Percentiles rank a stretch among this genome's conserved stretches.
phyloP scores from a whole-genome alignment of 1,140 invertebrate species.

The Macrobrachium rosenbergii region DNA sequence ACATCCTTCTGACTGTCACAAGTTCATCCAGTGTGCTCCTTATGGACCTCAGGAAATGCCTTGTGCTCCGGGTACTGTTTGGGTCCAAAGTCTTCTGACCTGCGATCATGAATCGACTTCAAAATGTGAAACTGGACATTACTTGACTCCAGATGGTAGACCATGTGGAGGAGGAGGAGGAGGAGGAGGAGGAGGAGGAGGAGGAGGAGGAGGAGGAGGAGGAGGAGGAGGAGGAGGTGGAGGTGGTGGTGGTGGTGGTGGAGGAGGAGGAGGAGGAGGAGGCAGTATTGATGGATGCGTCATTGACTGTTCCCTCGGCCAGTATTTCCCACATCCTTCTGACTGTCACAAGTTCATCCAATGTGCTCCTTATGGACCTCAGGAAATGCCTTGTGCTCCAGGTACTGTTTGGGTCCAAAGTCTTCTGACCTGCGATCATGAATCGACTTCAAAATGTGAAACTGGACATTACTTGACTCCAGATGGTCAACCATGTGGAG shows the following conservation, averaged over 20 bases:
- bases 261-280: background rate
- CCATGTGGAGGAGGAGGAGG: background rate
- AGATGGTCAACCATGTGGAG: background rate
- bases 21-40: conserved; percentile 36
- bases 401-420: no score
- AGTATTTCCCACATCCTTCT: conserved; percentile 34
- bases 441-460: no score
- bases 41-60: no score
- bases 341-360: conserved; percentile 57
- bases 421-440: no score
- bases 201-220: background rate
- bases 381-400: no score
- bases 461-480: conserved; percentile 1
- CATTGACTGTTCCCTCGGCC: conserved; percentile 30
- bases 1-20: conserved; percentile 44
- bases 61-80: no score
- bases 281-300: conserved; percentile 42
- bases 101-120: no score
- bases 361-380: no score
- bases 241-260: conserved; percentile 3
- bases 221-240: background rate
- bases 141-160: background rate
- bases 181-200: conserved; percentile 1
- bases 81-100: no score
- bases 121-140: no score